A percentile compares a stretch with the other conserved stretches of the same genome.
Conservation (phyloP, 2,888 invertebrate genomes). For the Cephus sareptanus region DNA sequence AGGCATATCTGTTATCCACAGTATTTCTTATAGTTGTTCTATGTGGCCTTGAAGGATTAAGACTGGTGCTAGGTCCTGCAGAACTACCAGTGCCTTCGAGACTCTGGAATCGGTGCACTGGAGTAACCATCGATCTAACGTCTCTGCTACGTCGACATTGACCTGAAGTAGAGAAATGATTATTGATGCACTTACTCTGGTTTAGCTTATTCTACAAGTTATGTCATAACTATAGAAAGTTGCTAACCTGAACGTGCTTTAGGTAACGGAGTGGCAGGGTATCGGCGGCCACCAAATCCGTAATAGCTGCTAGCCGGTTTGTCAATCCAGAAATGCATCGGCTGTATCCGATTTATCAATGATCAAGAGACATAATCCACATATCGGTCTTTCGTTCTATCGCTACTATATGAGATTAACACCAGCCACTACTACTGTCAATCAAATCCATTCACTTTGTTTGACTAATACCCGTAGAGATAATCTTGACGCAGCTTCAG, state of each 20-base stretch:
- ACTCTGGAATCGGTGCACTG: conserved; percentile 77
- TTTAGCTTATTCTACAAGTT: background rate
- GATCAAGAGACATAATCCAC: background rate
- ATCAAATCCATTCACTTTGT: no score
- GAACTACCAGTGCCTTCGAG: conserved; percentile 70
- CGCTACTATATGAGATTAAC: no score
- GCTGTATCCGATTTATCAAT: conserved; percentile 12
- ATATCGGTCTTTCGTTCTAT: no score
- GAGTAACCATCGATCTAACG: conserved; percentile 77
- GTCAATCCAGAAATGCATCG: conserved; percentile 90
- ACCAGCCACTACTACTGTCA: no score
- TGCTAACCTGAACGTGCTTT: conserved; percentile 51
- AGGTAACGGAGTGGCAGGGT: conserved; percentile 51
- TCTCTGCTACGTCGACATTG: conserved; percentile 64
- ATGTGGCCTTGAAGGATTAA: conserved; percentile 38
- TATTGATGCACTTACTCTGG: background rate
- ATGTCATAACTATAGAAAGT: background rate
- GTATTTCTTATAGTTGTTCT: conserved; percentile 36
- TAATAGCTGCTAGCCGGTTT: conserved; percentile 80
- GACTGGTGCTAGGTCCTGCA: conserved; percentile 62
- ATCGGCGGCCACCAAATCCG: conserved; percentile 77
- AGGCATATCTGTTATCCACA: conserved; percentile 38
- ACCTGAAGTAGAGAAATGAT: conserved; percentile 20
- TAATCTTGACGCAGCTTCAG: no score
- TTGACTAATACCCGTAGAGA: no score